Base-by-base conservation (phyloP, 2,797 vertebrate species). In the Sebastes nivosus region DNA sequence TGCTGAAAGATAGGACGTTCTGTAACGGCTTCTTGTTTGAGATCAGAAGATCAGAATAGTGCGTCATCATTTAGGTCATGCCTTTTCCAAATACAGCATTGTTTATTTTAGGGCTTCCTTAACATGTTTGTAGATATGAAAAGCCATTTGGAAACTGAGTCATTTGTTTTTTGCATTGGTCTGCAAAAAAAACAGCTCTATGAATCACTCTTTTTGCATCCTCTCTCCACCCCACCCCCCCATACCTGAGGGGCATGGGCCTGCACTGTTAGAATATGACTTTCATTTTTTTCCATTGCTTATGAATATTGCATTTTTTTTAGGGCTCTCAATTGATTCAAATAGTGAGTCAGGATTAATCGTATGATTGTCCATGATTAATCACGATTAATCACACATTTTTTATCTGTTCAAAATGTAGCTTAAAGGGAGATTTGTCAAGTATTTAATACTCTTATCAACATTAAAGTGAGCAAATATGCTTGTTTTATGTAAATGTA, bases 121-220 rank as follows among this genome's bases (percentile, higher is more conserved):
- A 30, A 61, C 6, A 25, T 70, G 46, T 76, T 63, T 67, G 64
- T 63, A 67, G 61, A 67, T 71, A 60, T 82, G 34, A 79, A 57
- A 77, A 70, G 29, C 27, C 52, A 58, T 55, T 75, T 60, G 30
- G 20, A 79, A 60, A 72, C 29, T 82, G 72, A 88, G 55, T 88
- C 71, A 84, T 67, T 61, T 81, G n/a, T 59, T 1, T 27, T 64
- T 72, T 79, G 75, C 60, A 18, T 57, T 58, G 61, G 59, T 75
- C 59, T 70, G 42, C 20, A 42, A 80, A 46, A 77, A 68, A 83
- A 64, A 74, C 16, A 34, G 27, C 13, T 58, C 30, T 42, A 8
- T 86, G 70, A 88, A 24, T 85, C 72, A 71, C 36, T 60, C 29
- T 73, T 66, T 80, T 75, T 32, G 72, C 66, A 66, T 67, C 36